phyloP scores from a whole-genome alignment of 2,797 vertebrate species.

The Borostomias antarcticus region DNA sequence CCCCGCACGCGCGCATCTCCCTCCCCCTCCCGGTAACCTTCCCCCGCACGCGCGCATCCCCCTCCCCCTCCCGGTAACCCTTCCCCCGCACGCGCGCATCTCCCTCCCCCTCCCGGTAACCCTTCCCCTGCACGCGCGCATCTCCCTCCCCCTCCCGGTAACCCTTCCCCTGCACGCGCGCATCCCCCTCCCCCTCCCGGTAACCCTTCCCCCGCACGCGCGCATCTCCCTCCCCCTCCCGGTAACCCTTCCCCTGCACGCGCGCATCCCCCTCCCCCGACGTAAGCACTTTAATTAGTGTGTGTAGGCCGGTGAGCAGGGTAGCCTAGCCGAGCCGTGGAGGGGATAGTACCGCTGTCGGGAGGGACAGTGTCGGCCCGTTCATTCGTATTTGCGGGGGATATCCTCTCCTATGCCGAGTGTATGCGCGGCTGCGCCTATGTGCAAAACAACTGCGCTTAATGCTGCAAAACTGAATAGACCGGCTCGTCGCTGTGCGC shows the following conservation, averaged over 20 bases:
- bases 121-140: slow-evolving; percentile 14
- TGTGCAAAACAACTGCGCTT: too few species aligned
- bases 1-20: neutral
- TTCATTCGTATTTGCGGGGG: slow-evolving; percentile 5
- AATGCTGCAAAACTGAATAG: slow-evolving; percentile 12
- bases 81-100: too few species aligned
- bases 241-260: slow-evolving; percentile 1
- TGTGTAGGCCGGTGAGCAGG: slow-evolving; percentile 53
- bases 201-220: slow-evolving; percentile 50
- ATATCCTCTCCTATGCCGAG: neutral
- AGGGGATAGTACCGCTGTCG: slow-evolving; percentile 34
- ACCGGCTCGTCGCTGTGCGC: slow-evolving; percentile 17
- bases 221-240: slow-evolving; percentile 18
- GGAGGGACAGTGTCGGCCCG: slow-evolving; percentile 25
- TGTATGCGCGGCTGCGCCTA: too few species aligned
- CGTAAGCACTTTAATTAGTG: slow-evolving; percentile 21
- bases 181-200: too few species aligned
- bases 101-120: slow-evolving; percentile 29
- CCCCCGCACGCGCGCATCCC: too few species aligned
- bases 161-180: too few species aligned
- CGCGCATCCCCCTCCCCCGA: slow-evolving; percentile 25
- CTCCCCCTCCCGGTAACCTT: slow-evolving; percentile 37
- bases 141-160: too few species aligned
- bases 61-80: too few species aligned
- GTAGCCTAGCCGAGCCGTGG: slow-evolving; percentile 50